Evolutionary conservation across 2,797 vertebrate genomes (phyloP), one percentile per base, ranked within the genome.

Genomic region (Columba guinea): DNA sequence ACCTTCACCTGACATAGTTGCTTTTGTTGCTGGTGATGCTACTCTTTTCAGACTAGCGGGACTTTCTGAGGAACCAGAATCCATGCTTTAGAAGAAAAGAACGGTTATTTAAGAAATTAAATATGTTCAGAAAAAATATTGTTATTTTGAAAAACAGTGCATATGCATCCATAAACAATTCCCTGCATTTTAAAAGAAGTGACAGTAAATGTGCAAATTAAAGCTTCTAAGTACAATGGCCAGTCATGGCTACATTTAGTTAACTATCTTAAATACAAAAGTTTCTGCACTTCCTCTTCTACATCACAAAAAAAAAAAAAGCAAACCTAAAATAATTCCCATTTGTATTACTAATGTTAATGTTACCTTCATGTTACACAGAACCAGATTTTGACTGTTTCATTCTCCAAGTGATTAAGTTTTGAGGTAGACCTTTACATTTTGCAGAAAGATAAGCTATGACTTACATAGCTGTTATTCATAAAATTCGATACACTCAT

Each of bases 31-130:
- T 71, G 99, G 99, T 51, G 99, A 99, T 52, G 98, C 98, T 32
- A 99, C 98, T 75, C 99, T 98, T 97, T 99, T 99, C 65, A 99
- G 97, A 94, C 98, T 99, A 41, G 99, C 99, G 4, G 99, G 99
- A 69, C 99, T 99, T 68, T 99, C 99, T 49, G 99, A 98, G 53
- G 98, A 98, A 74, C 98, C 98, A 56, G 98, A 98, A 91, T 99
- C 99, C 97, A 98, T 97, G 96, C 98, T 99, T 95, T 63, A 96
- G 86, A 87, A 95, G 62, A 87, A 49, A 97, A 93, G 18, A 95
- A 89, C 1, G 11, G 58, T 94, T 81, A 91, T 77, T 76, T 93
- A 19, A 91, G 23, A 87, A 70, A 83, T 92, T 67, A 80, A 84
- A 74, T 48, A 64, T 65, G 62, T 89, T 79, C 79, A 76, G 53